These are phyloP conservation scores for Anastrepha ludens DNA, from an alignment of 1,140 invertebrate species.

Conservation along the genomic window DNA sequence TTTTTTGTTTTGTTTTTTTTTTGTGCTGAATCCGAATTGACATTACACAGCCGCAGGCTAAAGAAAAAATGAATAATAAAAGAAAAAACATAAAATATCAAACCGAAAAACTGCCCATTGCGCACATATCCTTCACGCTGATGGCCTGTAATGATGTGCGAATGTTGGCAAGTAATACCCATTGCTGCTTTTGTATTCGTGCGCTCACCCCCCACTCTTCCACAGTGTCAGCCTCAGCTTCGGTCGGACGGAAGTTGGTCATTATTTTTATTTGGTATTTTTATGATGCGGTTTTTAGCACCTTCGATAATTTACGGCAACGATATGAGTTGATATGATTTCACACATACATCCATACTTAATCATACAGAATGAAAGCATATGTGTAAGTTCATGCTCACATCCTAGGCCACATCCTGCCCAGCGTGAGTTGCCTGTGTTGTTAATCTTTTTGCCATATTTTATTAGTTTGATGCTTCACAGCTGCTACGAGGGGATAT, in stretches of 20 bases:
- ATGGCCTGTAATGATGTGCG: not conserved
- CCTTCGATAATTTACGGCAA: constrained; percentile 34
- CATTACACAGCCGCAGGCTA: constrained; percentile 33
- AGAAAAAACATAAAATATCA: constrained; percentile 1
- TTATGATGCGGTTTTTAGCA: constrained; percentile 50
- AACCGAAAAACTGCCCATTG: not conserved
- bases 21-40: not conserved
- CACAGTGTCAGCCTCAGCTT: too few species aligned
- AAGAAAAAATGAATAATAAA: not conserved
- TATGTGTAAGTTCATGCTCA: constrained; percentile 5
- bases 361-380: not conserved
- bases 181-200: not conserved
- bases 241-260: not conserved
- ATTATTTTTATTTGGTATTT: constrained; percentile 51
- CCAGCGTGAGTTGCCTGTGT: not conserved
- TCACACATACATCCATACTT: not conserved
- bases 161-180: not conserved
- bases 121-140: not conserved
- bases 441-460: constrained; percentile 13
- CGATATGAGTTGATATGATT: constrained; percentile 30
- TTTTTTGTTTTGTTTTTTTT: not conserved
- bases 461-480: not conserved
- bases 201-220: too few species aligned
- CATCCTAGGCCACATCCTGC: constrained; percentile 6
- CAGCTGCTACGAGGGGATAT: not conserved